phyloP scores from a whole-genome alignment of 2,888 invertebrate species.

The Hanleya hanleyi region DNA sequence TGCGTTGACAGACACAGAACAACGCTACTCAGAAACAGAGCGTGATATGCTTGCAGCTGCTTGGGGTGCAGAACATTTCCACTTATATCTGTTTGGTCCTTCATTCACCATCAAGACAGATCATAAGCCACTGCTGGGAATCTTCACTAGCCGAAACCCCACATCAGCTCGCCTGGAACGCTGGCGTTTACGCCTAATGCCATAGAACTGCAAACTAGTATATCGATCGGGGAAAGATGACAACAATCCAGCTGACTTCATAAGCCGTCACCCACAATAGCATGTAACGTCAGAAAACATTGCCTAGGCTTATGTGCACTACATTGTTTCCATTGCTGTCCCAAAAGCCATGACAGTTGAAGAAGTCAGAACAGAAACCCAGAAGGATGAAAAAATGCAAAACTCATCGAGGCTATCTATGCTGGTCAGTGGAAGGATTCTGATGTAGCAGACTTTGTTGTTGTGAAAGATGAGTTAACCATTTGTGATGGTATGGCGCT shows the following conservation, averaged over 20 bases:
- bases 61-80: conserved; percentile 54
- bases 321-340: conserved; percentile 25
- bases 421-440: neutral
- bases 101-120: conserved; percentile 47
- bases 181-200: conserved; percentile 19
- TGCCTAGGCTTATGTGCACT: conserved; percentile 34
- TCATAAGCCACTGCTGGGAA: conserved; percentile 55
- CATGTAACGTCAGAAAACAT: conserved; percentile 15
- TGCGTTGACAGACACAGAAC: conserved; percentile 45
- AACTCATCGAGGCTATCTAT: too few relatives aligned
- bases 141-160: conserved; percentile 48
- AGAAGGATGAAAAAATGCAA: neutral
- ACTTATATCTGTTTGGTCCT: conserved; percentile 50
- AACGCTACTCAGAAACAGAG: conserved; percentile 51
- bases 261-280: conserved; percentile 13
- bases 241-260: conserved; percentile 28
- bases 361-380: conserved; percentile 23
- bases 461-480: neutral
- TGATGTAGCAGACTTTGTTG: neutral
- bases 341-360: conserved; percentile 37
- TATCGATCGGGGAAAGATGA: conserved; percentile 21
- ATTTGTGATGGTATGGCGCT: too few relatives aligned
- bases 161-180: conserved; percentile 33
- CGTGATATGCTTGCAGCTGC: conserved; percentile 51
- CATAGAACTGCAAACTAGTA: conserved; percentile 16